Base-by-base conservation (phyloP, 2,888 invertebrate species). In the Caenorhabditis sp. region DNA sequence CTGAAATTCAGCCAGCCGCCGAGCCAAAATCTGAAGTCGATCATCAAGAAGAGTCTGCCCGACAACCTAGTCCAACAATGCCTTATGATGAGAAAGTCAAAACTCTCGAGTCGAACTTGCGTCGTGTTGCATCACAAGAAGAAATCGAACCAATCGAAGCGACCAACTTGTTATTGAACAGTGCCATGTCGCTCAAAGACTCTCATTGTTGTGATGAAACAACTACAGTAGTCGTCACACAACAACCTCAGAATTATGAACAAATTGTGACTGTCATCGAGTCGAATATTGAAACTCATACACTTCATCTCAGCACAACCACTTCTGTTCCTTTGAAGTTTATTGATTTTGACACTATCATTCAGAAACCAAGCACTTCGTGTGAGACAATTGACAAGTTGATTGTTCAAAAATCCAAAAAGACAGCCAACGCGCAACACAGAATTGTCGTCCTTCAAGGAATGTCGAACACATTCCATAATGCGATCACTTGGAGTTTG, bases 401-500 rank as follows among this genome's bases (percentile, higher is more conserved):
- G 62, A 64, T 75, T 53, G 66, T 75, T 19, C 63, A 69, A 21
- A 76, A 64, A n/a, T 71, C 76, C 6, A 72, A 62, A 57, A 62
- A 62, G 53, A 62, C 69, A 17, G 81, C 81, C 6, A 80, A 80
- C 51, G 81, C 81, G 8, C 79, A 82, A 58, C 81, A 82, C 49
- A 60, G 82, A 60, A 80, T 82, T 10, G 80, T 82, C 19, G 79
- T 82, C 8, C 69, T 82, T 14, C 81, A 82, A 58, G 82, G 82
- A 69, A 72, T 77, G 59, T 79, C 79, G 1, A 76, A 82, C 63
- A 79, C 74, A 21, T 82, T 82, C 75, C 78, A 81, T n/a, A 76
- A 82, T 60, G 82, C 82, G 0, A 81, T 82, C 62, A 82, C 81
- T 2, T 82, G 82, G 82, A 82, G 82, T 75, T 63, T 82, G 67